phyloP scores from a whole-genome alignment of 2,113 vertebrate genomes.

The Plestiodon gilberti region DNA sequence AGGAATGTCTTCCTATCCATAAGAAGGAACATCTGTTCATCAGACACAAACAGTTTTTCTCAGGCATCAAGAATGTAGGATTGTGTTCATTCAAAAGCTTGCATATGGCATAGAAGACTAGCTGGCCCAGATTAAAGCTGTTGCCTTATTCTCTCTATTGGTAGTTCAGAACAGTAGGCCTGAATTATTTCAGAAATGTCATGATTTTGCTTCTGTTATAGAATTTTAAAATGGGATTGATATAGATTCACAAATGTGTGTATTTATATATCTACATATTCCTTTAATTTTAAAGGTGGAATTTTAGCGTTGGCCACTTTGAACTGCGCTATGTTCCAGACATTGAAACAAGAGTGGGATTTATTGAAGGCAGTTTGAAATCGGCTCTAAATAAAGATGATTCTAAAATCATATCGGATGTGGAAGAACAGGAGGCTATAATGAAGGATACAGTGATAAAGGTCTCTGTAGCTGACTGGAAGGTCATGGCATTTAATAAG shows the following conservation, averaged over 20 bases:
- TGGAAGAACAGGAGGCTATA: constrained; percentile 82
- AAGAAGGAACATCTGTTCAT: neutral
- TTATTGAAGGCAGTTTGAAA: constrained; percentile 87
- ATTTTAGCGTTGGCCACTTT: constrained; percentile 98
- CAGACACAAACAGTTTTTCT: neutral
- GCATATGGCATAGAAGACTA: neutral
- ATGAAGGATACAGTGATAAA: constrained; percentile 91
- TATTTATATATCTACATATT: constrained; percentile 54
- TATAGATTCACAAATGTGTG: constrained; percentile 1
- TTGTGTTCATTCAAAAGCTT: neutral
- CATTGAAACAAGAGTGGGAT: constrained; percentile 82
- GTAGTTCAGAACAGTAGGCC: neutral
- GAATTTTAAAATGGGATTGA: neutral
- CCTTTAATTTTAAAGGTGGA: constrained; percentile 88
- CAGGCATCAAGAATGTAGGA: neutral
- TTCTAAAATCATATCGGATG: constrained; percentile 86
- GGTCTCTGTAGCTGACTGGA: constrained; percentile 96
- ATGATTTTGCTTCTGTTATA: neutral
- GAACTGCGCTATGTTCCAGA: constrained; percentile 92
- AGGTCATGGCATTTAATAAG: constrained; percentile 94
- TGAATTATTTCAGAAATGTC: neutral
- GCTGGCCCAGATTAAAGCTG: neutral
- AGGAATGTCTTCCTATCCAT: no score
- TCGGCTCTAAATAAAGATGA: constrained; percentile 79
- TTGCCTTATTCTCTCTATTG: neutral